These are phyloP conservation scores for Zootermopsis nevadensis DNA, from an alignment of 2,888 invertebrate genomes.

Conservation along the genomic window DNA sequence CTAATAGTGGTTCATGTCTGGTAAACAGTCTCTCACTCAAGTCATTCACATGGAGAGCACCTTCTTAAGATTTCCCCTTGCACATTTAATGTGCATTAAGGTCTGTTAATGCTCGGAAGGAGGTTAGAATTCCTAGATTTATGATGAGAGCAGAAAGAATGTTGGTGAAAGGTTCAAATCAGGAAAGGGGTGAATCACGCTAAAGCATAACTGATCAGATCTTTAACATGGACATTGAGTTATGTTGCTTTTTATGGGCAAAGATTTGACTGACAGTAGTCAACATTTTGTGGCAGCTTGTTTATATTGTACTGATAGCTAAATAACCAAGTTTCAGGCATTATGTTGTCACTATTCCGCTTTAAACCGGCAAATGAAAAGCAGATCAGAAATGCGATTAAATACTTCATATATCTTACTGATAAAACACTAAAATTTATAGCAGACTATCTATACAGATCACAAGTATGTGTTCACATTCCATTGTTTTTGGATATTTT, in stretches of 20 bases:
- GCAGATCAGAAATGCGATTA: neutral
- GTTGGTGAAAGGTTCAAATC: neutral
- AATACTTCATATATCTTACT: neutral
- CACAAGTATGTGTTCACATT: constrained; percentile 20
- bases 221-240: neutral
- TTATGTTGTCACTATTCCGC: neutral
- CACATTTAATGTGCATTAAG: neutral
- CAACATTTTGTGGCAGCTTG: constrained; percentile 9
- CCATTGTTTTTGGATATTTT: constrained; percentile 24
- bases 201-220: neutral
- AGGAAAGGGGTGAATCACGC: neutral
- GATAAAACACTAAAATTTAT: neutral
- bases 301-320: constrained; percentile 7
- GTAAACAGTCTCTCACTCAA: neutral
- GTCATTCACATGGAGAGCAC: neutral
- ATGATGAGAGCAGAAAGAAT: neutral
- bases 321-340: neutral
- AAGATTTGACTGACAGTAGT: neutral
- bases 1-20: neutral
- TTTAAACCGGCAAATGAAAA: neutral
- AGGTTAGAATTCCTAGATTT: too few species aligned
- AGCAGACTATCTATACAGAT: neutral
- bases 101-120: neutral
- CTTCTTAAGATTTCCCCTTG: neutral
- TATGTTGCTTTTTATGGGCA: neutral